Evolutionary conservation across 2,797 vertebrate genomes (phyloP), one percentile per base, ranked within the genome.

Genomic region (Percopsis omiscomaycus): DNA sequence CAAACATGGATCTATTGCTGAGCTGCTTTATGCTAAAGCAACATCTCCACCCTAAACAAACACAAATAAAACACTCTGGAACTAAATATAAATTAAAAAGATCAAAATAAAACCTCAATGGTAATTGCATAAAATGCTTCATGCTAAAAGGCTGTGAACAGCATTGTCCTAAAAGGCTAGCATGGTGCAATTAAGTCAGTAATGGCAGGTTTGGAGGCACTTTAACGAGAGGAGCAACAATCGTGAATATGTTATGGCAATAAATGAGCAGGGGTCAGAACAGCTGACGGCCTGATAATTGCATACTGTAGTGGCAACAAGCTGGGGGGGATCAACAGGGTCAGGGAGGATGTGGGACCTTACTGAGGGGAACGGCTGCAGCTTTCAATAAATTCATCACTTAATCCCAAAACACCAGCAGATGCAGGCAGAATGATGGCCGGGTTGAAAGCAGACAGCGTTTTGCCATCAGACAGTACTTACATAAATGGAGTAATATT

Each of bases 141-240:
- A 37, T 2, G 37, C 37, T 37, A 37, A 37, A 37, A 6, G 37
- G 37, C 5, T 37, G 37, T 5, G 37, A 37, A 37, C 37, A 37
- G 37, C 56, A 64, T 57, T 71, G 60, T 73, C 74, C 71, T 44
- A 28, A 30, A 64, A 52, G 44, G 59, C 77, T 84, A 82, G 73
- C 74, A 52, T 53, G 27, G 74, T 66, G 66, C 65, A 83, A 85
- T 86, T 81, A 86, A 76, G 65, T 32, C 53, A 53, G 66, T 84
- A 83, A 86, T 84, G 77, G 77, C 70, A 65, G 57, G 72, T 81
- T 71, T 68, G 54, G 63, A 71, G 53, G 64, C 60, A 77, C 54
- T 69, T 78, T 77, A 52, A 62, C 66, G 63, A 82, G 74, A 51
- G 56, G 77, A 78, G 59, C 46, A 80, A 78, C 72, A 61, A 73